Evolutionary conservation across 2,113 vertebrate species (phyloP).

Genomic region (Nematolebias whitei): DNA sequence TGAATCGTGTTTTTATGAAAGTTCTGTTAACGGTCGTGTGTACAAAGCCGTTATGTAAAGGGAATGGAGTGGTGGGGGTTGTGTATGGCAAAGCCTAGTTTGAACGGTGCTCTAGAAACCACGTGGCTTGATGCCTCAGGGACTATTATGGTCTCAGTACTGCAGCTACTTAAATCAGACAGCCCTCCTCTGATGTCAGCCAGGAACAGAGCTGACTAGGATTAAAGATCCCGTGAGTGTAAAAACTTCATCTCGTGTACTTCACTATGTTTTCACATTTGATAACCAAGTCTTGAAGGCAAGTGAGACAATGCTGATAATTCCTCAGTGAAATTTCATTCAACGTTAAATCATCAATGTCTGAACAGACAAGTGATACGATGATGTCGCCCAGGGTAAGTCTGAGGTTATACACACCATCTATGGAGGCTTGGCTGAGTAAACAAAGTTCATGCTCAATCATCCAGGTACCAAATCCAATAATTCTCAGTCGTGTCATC

Average conservation of each 20-base stretch:
- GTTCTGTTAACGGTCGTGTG: constrained; percentile 39
- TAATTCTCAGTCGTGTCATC: no score
- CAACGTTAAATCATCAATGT: no score
- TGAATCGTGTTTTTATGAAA: constrained; percentile 25
- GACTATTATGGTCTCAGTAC: constrained; percentile 23
- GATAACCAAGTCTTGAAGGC: no score
- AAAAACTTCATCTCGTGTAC: background rate
- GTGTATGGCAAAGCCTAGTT: constrained; percentile 56
- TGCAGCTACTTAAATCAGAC: constrained; percentile 38
- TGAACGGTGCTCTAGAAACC: constrained; percentile 31
- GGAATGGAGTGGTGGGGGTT: constrained; percentile 7
- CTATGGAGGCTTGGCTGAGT: no score
- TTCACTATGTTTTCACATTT: background rate
- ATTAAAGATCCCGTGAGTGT: background rate
- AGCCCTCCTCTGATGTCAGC: background rate
- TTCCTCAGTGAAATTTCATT: no score
- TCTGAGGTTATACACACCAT: no score
- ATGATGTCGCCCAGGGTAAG: no score
- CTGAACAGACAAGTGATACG: no score
- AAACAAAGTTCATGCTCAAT: no score
- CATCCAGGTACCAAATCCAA: no score
- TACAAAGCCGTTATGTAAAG: constrained; percentile 61
- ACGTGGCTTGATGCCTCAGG: constrained; percentile 35
- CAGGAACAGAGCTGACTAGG: background rate
- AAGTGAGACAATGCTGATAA: no score